Evolutionary conservation across 2,888 invertebrate genomes (phyloP).

Genomic region (Pandemis heparana): DNA sequence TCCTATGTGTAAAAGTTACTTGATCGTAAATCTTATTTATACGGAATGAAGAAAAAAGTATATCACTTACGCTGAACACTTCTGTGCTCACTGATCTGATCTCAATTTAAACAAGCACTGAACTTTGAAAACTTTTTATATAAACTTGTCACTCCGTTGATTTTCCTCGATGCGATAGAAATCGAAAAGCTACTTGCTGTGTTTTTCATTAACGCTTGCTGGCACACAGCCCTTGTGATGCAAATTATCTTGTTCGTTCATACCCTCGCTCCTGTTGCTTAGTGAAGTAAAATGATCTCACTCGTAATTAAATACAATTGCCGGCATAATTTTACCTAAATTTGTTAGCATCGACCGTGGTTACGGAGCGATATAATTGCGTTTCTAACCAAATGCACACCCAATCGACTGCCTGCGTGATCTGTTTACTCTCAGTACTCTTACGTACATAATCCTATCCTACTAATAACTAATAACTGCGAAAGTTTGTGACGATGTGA

Average conservation of each 20-base stretch:
- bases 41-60: too few relatives aligned
- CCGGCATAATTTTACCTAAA: background rate
- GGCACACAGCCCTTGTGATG: conserved; percentile 1
- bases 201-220: background rate
- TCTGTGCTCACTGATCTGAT: background rate
- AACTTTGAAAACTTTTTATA: background rate
- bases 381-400: background rate
- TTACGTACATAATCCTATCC: background rate
- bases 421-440: background rate
- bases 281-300: background rate
- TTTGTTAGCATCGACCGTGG: background rate
- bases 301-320: conserved; percentile 1
- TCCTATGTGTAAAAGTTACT: too few relatives aligned
- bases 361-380: background rate
- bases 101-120: background rate
- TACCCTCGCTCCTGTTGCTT: background rate
- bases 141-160: background rate
- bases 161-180: background rate
- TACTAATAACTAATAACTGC: too few relatives aligned
- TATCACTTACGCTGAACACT: background rate
- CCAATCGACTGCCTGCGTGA: background rate
- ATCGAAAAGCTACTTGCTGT: background rate
- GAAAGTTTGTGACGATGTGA: too few relatives aligned
- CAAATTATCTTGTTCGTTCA: conserved; percentile 3
- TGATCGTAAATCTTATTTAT: too few relatives aligned